Evolutionary conservation across 2,888 invertebrate species (phyloP).

Genomic region (Calliopum simillimum): DNA sequence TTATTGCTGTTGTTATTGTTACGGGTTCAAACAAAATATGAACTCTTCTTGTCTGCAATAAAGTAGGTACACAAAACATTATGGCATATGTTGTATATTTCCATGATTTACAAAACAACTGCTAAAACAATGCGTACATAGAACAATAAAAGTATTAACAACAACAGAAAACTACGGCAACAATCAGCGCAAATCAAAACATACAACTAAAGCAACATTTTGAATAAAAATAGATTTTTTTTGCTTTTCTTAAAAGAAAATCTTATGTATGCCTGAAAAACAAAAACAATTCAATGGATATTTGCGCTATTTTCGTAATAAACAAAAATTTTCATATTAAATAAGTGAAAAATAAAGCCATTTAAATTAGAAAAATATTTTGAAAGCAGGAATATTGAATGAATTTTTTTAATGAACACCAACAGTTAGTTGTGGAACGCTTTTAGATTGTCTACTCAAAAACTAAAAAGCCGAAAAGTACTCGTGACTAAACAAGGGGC

Average conservation of each 20-base stretch:
- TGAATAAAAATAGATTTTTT: conserved; percentile 37
- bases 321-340: conserved; percentile 18
- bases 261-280: conserved; percentile 25
- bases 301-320: conserved; percentile 30
- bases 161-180: conserved; percentile 2
- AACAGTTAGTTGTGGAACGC: no score
- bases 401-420: no score
- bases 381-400: neutral
- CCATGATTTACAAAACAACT: neutral
- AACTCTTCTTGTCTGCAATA: no score
- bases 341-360: neutral
- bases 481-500: no score
- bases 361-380: neutral
- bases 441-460: no score
- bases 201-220: conserved; percentile 26
- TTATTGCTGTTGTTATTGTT: no score
- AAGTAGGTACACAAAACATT: no score
- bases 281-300: no score
- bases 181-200: conserved; percentile 11
- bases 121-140: conserved; percentile 11
- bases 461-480: no score
- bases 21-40: no score
- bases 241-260: neutral
- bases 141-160: conserved; percentile 15
- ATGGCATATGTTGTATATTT: no score